Evolutionary conservation across 2,797 vertebrate genomes (phyloP).

Genomic region (Atherinosoma microstoma): DNA sequence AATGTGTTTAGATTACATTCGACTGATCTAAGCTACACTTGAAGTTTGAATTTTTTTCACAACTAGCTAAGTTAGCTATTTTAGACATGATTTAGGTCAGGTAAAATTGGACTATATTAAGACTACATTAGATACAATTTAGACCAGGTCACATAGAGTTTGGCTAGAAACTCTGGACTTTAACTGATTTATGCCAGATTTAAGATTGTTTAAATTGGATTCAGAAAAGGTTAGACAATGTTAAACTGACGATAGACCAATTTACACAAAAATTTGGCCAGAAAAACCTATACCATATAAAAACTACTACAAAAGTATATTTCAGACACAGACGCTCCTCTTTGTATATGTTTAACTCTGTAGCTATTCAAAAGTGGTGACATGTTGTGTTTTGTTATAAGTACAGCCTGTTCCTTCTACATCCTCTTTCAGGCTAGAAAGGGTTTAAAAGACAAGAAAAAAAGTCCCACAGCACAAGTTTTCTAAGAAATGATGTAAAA

Average conservation of each 20-base stretch:
- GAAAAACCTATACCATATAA: not conserved
- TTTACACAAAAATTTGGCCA: not conserved
- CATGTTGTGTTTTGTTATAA: not conserved
- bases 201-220: not conserved
- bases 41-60: too few relatives aligned
- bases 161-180: not conserved
- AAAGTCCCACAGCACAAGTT: not conserved
- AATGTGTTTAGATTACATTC: not conserved
- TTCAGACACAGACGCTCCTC: too few relatives aligned
- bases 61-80: too few relatives aligned
- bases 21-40: not conserved
- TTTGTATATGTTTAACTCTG: not conserved
- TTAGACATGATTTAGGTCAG: too few relatives aligned
- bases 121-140: not conserved
- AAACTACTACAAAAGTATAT: too few relatives aligned
- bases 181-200: not conserved
- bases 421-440: not conserved
- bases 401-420: not conserved
- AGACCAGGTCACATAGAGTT: not conserved
- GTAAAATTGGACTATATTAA: not conserved
- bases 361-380: not conserved
- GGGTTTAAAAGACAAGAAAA: not conserved
- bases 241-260: not conserved
- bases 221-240: not conserved
- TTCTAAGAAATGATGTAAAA: not conserved